These are phyloP conservation scores for Pachliopta kotzebuea DNA, from an alignment of 2,888 invertebrate genomes.

Conservation along the genomic window DNA sequence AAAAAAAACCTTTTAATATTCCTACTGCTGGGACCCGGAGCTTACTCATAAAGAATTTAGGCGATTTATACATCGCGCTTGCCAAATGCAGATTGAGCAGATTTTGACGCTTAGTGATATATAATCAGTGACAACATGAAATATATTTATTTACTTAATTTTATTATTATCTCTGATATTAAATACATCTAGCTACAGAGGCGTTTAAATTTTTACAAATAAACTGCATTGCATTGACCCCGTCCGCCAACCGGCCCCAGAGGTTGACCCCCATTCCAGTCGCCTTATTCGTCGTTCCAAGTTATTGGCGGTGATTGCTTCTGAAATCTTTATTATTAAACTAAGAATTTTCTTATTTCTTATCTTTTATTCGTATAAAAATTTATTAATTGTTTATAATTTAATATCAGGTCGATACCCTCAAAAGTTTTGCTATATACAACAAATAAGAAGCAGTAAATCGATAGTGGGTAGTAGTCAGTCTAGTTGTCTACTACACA, in stretches of 20 bases:
- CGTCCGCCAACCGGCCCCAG: slow-evolving; percentile 46
- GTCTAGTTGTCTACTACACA: not conserved
- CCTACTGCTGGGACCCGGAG: too few species aligned
- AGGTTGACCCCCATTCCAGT: slow-evolving; percentile 62
- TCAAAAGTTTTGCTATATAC: not conserved
- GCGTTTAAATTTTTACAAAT: slow-evolving; percentile 38
- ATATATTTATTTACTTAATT: too few species aligned
- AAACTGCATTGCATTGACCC: slow-evolving; percentile 55
- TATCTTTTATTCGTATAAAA: not conserved
- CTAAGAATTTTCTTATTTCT: not conserved
- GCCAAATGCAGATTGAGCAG: too few species aligned
- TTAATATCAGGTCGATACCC: not conserved
- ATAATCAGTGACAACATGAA: not conserved
- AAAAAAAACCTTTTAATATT: too few species aligned
- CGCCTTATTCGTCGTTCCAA: slow-evolving; percentile 58
- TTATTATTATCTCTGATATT: not conserved
- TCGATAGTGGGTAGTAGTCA: not conserved
- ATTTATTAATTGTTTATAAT: not conserved
- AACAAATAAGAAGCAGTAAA: not conserved
- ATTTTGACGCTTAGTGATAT: too few species aligned
- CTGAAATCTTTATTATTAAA: slow-evolving; percentile 38
- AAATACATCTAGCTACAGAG: not conserved
- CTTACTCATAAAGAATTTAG: too few species aligned
- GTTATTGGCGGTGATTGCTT: slow-evolving; percentile 50
- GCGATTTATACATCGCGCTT: too few species aligned